Conservation (phyloP, 1,140 invertebrate species). For the Trachymyrmex septentrionalis region DNA sequence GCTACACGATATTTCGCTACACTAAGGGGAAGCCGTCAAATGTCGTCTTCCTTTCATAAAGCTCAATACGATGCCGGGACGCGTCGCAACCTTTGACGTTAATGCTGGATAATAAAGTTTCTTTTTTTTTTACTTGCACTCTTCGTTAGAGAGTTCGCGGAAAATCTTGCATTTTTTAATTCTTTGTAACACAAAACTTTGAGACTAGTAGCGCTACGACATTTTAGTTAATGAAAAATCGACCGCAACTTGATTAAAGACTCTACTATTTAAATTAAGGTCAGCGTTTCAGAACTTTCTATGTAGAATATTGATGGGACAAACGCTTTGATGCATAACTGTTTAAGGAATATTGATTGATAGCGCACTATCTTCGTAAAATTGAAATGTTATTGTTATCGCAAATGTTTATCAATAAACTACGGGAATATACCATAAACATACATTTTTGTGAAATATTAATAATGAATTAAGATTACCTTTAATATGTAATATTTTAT, state of each 20-base stretch:
- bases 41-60: not conserved
- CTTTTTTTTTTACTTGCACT: not conserved
- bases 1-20: not conserved
- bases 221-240: constrained; percentile 45
- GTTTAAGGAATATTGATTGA: not conserved
- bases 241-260: constrained; percentile 23
- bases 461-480: not conserved
- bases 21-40: not conserved
- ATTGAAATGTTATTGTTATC: constrained; percentile 2
- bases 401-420: not conserved
- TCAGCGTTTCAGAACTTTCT: not conserved
- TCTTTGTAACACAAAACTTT: not conserved
- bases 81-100: constrained; percentile 9
- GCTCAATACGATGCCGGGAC: not conserved
- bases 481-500: not conserved
- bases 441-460: not conserved
- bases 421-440: not conserved
- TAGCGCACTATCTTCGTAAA: not conserved
- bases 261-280: constrained; percentile 25
- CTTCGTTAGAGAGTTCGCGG: not conserved
- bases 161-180: constrained; percentile 34
- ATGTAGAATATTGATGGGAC: constrained; percentile 8
- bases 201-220: not conserved
- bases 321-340: constrained; percentile 31
- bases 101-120: constrained; percentile 20